phyloP scores from a whole-genome alignment of 1,140 invertebrate genomes.

The Orchesella cincta region DNA sequence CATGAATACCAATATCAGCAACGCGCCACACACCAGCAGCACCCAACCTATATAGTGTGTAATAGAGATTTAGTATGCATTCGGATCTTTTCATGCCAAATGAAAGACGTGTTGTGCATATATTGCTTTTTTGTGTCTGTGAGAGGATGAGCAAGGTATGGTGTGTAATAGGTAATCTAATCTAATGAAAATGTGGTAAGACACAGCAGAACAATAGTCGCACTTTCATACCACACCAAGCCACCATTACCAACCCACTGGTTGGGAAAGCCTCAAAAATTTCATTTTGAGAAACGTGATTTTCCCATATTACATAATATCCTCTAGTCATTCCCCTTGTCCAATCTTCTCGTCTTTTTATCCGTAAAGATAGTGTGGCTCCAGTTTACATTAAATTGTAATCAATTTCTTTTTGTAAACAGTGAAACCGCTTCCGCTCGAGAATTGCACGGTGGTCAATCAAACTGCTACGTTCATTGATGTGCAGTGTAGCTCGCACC shows the following conservation, averaged over 20 bases:
- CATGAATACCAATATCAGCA: background rate
- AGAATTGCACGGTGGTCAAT: constrained; percentile 82
- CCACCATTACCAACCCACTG: background rate
- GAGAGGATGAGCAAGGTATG: too few species aligned
- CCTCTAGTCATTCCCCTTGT: background rate
- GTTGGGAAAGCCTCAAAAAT: background rate
- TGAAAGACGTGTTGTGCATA: background rate
- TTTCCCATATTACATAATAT: background rate
- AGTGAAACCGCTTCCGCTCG: constrained; percentile 61
- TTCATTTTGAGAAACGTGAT: constrained; percentile 6
- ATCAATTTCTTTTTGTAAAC: constrained; percentile 12
- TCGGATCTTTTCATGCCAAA: too few species aligned
- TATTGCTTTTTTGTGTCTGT: background rate
- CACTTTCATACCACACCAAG: background rate
- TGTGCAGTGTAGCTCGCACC: constrained; percentile 66
- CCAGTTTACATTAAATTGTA: constrained; percentile 3
- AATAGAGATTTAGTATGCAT: too few species aligned
- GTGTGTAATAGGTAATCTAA: constrained; percentile 17
- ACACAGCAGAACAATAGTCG: background rate
- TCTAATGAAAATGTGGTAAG: constrained; percentile 1
- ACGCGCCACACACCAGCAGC: background rate
- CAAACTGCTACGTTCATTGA: constrained; percentile 78
- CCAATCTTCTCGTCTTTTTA: background rate
- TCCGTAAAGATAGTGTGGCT: background rate
- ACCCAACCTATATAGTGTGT: too few species aligned